A percentile compares a stretch with the other conserved stretches of the same genome.
Evolutionary conservation across 2,113 vertebrate genomes (phyloP).

Genomic region (Cyprinus carpio): DNA sequence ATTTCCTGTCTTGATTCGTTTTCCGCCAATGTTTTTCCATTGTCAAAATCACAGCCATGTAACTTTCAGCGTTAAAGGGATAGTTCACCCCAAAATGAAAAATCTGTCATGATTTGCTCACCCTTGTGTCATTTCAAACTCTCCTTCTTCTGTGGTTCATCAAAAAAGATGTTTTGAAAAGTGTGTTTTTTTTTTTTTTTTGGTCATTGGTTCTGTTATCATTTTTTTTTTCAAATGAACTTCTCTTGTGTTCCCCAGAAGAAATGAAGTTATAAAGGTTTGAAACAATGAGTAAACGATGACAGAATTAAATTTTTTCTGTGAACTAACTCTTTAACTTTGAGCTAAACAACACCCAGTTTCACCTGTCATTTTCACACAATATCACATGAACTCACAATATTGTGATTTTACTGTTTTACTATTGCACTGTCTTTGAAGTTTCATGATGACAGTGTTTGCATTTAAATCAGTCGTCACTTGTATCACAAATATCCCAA

Average conservation of each 20-base stretch:
- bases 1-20: conserved; percentile 51
- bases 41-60: not conserved
- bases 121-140: too few relatives aligned
- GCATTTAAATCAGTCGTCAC: not conserved
- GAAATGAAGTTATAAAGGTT: not conserved
- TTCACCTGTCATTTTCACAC: not conserved
- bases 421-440: not conserved
- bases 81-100: not conserved
- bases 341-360: too few relatives aligned
- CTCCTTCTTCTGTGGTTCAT: not conserved
- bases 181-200: too few relatives aligned
- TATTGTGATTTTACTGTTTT: not conserved
- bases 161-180: not conserved
- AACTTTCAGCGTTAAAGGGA: not conserved
- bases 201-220: not conserved
- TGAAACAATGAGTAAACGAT: too few relatives aligned
- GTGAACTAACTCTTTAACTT: not conserved
- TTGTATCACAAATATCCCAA: too few relatives aligned
- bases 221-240: not conserved
- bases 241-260: not conserved
- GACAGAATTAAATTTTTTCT: not conserved
- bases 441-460: not conserved
- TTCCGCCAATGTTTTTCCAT: conserved; percentile 21
- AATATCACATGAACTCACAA: not conserved
- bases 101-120: too few relatives aligned